Base-by-base conservation (phyloP, 2,888 invertebrate species). In the Blera fallax region DNA sequence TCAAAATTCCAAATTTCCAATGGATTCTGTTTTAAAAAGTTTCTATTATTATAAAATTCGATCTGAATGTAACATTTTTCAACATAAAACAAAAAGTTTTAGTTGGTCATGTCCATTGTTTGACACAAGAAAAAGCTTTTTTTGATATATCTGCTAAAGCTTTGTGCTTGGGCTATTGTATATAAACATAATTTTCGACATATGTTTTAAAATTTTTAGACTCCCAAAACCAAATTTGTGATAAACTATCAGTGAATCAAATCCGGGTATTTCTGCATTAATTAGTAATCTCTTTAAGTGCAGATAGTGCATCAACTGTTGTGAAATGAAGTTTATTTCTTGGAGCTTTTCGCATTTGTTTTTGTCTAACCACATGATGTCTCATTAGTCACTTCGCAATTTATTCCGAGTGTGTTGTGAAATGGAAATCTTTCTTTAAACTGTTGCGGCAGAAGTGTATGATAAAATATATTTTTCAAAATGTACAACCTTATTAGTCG, bases 401-500 rank as follows among this genome's bases (percentile, higher is more conserved):
- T 14, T 7, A 8, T 40, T 54, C 45, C 70, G 18, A 56, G 7
- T 34, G n/a, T 43, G 32, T 62, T 54, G 70, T 70, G 70, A 78
- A 78, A 78, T 78, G 78, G 43, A 69, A 52, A 14, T 3, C 8
- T n/a, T 1, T 1, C 24, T 52, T 32, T 69, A 52, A 62, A 48
- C 52, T 43, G 14, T n/a, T 7, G 14, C 0, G 5, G 7, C 18
- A 11, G 29, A 18, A 14, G 4, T 50, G 48, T 40, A 6, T 4
- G 7, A n/a, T 24, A 11, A 7, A 6, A 54, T 2, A 32, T 10
- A 24, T 5, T 54, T 16, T 21, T 1, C 24, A 74, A 43, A 60
- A 81, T 81, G 80, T 29, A 74, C 4, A 67, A 65, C 11, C 7
- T 65, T 8, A 16, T 43, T 8, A 45, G 65, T 8, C 73, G 18